Evolutionary conservation across 2,888 invertebrate genomes (phyloP), one percentile per base, ranked within the genome.

Genomic region (Drosophila multiciliata): DNA sequence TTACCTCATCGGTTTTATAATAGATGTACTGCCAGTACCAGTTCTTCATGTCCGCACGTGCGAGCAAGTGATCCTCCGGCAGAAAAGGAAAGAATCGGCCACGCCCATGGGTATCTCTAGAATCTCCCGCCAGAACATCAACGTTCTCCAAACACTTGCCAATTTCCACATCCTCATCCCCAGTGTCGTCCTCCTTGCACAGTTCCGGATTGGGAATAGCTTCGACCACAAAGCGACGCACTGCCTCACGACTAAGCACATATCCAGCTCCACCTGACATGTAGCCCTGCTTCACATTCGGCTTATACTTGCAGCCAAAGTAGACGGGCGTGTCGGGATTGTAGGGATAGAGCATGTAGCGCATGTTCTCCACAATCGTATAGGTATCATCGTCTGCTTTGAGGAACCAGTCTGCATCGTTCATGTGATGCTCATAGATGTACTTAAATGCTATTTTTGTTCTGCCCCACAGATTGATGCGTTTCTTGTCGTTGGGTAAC

Each of bases 11-110:
- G 35, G 96, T 95, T 29, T 97, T 96, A 90, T 99, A 99, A 93
- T 96, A 99, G 75, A 97, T 97, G 92, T 98, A 99, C 84, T 96
- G 95, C 97, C 97, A 98, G 92, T 98, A 99, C 99, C 99, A 99
- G 91, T 96, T 97, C 48, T 85, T 95, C 84, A 95, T 95, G 72
- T 95, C 95, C 48, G 96, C 95, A 83, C 5, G 29, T 68, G 96
- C 20, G 40, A 11, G 11, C 36, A 99, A 93, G 92, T 99, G 99
- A 91, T 97, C 96, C 82, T 97, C 96, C 0, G 99, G 99, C 4
- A 96, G 95, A 93, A 99, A 99, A 0, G 99, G 98, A 93, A 99
- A 97, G 94, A 99, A 99, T 38, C 98, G 94, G 0, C 98, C 98
- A 9, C 98, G 95, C 0, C 97, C 96, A 57, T 96, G 93, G 0